phyloP scores from a whole-genome alignment of 2,113 vertebrate species.

The Ailuropoda melanoleuca region DNA sequence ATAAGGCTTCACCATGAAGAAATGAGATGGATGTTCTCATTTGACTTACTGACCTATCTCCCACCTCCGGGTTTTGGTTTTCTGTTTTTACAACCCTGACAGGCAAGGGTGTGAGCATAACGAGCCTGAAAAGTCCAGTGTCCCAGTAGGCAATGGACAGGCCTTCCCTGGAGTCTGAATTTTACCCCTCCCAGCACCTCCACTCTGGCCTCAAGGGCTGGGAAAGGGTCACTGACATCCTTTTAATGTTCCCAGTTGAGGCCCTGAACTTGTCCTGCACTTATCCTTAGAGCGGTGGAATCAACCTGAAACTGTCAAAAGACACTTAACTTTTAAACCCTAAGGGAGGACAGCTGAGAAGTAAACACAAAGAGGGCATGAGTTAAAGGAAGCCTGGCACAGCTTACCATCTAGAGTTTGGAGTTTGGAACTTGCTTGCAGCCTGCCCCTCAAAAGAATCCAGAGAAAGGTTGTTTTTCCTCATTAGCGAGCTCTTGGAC shows the following conservation, averaged over 20 bases:
- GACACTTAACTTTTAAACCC: neutral
- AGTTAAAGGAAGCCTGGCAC: neutral
- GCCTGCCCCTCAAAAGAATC: neutral
- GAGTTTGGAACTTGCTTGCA: neutral
- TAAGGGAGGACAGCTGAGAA: neutral
- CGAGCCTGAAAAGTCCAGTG: neutral
- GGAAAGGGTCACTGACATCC: neutral
- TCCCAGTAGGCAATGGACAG: neutral
- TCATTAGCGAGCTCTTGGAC: neutral
- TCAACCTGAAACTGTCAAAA: neutral
- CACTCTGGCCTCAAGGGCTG: neutral
- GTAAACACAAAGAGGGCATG: neutral
- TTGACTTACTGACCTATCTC: neutral
- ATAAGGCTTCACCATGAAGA: neutral
- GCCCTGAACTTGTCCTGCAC: neutral
- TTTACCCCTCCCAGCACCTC: neutral
- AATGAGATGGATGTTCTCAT: neutral
- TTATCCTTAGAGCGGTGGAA: neutral
- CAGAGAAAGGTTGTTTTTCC: neutral
- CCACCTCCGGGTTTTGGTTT: neutral
- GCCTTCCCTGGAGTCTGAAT: neutral
- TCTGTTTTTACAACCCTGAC: neutral
- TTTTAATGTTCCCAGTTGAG: neutral
- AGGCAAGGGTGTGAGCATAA: neutral
- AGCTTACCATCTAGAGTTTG: neutral